A percentile compares a stretch with the other conserved stretches of the same genome.
These are phyloP conservation scores for Orthosia gracilis DNA, from an alignment of 2,888 invertebrate species.

Conservation along the genomic window DNA sequence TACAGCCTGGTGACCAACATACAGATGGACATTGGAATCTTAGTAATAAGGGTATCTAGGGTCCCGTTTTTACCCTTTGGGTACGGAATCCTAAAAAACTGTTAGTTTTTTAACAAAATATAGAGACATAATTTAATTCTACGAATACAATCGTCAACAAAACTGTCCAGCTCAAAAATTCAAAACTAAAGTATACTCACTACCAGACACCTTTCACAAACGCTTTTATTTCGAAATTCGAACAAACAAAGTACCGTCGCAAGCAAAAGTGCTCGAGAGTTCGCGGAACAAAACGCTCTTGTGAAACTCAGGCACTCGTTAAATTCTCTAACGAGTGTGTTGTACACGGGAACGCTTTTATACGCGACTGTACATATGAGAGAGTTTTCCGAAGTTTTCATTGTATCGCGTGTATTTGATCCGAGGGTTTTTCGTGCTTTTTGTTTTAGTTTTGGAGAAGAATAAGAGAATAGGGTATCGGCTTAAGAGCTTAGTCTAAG, in stretches of 20 bases:
- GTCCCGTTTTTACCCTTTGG: too few relatives aligned
- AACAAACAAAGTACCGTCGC: conserved; percentile 57
- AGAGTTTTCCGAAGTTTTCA: conserved; percentile 31
- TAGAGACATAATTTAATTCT: conserved; percentile 13
- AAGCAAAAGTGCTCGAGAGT: conserved; percentile 54
- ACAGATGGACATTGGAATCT: too few relatives aligned
- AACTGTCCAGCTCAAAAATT: conserved; percentile 26
- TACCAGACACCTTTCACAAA: conserved; percentile 46
- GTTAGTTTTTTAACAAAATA: background rate
- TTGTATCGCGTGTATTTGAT: conserved; percentile 36
- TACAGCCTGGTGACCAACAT: too few relatives aligned
- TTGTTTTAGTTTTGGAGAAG: conserved; percentile 17
- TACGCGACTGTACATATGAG: conserved; percentile 49
- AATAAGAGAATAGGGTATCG: background rate
- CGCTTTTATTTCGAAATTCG: conserved; percentile 52
- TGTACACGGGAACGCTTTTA: conserved; percentile 63
- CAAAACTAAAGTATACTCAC: conserved; percentile 45
- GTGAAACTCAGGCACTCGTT: conserved; percentile 58
- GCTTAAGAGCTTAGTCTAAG: background rate
- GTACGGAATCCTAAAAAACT: too few relatives aligned
- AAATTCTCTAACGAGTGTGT: conserved; percentile 64
- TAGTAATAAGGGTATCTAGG: too few relatives aligned
- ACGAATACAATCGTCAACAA: conserved; percentile 17
- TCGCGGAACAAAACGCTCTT: conserved; percentile 56
- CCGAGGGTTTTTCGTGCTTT: conserved; percentile 13